Evolutionary conservation across 2,797 vertebrate species (phyloP).

Genomic region (Hydrocynus forskahlii): DNA sequence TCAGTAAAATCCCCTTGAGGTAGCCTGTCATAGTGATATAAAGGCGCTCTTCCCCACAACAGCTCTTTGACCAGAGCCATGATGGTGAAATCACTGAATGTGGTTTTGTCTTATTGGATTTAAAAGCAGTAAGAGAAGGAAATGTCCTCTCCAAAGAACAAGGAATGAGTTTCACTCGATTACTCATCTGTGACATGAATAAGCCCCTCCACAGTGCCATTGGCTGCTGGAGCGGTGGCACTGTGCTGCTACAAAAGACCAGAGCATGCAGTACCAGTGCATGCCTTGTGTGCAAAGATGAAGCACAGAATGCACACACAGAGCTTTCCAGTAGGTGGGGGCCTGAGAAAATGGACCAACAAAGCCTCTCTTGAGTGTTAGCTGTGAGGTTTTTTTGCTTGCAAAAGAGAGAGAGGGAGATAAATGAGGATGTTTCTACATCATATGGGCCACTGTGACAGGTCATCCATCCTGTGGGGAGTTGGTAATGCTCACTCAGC

Average conservation of each 20-base stretch:
- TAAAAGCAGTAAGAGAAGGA: constrained; percentile 42
- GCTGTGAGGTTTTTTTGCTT: constrained; percentile 51
- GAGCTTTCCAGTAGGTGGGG: constrained; percentile 41
- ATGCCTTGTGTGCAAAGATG: constrained; percentile 14
- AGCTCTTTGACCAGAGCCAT: constrained; percentile 28
- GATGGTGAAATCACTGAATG: constrained; percentile 38
- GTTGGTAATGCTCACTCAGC: constrained; percentile 74
- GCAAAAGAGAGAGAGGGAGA: constrained; percentile 62
- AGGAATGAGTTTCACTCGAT: constrained; percentile 32
- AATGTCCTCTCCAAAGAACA: constrained; percentile 12
- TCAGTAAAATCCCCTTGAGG: not conserved
- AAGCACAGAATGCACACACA: constrained; percentile 22
- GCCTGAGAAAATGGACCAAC: constrained; percentile 64
- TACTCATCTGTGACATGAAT: constrained; percentile 57
- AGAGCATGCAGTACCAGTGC: not conserved
- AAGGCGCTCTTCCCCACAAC: constrained; percentile 29
- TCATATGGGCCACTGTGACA: constrained; percentile 75
- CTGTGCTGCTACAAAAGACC: constrained; percentile 50
- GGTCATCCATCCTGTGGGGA: constrained; percentile 83
- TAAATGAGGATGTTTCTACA: constrained; percentile 81
- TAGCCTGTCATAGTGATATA: constrained; percentile 29
- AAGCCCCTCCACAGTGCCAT: constrained; percentile 43
- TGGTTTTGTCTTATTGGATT: constrained; percentile 40
- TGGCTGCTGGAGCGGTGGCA: constrained; percentile 47
- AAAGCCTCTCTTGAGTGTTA: constrained; percentile 33